Evolutionary conservation across 1,140 invertebrate genomes (phyloP), one percentile per base, ranked within the genome.

Genomic region (Carcinoscorpius rotundicauda): DNA sequence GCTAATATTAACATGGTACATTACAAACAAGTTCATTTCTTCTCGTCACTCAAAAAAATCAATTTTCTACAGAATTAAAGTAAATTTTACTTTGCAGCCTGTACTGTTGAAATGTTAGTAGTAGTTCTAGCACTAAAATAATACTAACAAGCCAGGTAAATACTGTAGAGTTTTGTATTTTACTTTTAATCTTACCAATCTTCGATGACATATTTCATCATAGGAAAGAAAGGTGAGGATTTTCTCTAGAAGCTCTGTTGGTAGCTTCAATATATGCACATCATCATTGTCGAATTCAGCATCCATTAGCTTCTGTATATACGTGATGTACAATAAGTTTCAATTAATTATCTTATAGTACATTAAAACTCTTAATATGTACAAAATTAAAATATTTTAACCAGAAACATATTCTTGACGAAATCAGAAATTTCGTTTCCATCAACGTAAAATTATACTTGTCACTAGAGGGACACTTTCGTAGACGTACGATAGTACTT

Each of bases 161-260:
- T 67, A 6, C 51, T 63, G 48, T 51, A 29, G n/a, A 29, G n/a
- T 61, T 66, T 50, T 60, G 61, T 66, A 49, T 11, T 6, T 61
- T 60, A 79, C 85, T 9, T n/a, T 55, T 8, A 55, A 55, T 9
- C n/a, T 85, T 83, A 92, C 89, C 73, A 87, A 76, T 80, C 89
- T 82, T 73, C 84, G 82, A 77, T 82, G 85, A 65, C 88, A 86
- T 61, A 91, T 85, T 80, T 91, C 87, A 76, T 92, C 88, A 75
- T 86, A 93, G 1, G 82, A 77, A 52, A 92, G 78, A 79, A 83
- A 86, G 51, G 85, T 87, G 51, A 92, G 78, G 69, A 93, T 86
- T 61, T 87, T 84, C 73, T 91, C 87, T 6, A 93, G 70, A 52
- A 89, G 84, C 68, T 88, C 82, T 71, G 87, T 84, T 51, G 89